Evolutionary conservation across 2,888 invertebrate species (phyloP).

Genomic region (Papilio protenor): DNA sequence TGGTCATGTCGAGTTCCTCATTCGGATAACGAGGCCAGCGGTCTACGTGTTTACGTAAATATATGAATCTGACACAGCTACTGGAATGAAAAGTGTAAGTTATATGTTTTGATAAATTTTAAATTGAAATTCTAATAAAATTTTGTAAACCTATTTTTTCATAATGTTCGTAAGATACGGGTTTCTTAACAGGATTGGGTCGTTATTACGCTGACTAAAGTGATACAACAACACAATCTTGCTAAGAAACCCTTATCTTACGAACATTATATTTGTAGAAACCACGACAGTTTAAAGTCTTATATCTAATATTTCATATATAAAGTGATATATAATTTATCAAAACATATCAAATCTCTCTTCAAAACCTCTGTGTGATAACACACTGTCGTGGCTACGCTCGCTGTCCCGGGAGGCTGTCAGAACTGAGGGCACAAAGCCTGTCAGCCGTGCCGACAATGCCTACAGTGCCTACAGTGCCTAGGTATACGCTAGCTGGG

Average conservation of each 20-base stretch:
- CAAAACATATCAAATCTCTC: constrained; percentile 46
- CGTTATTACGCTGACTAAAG: too few relatives aligned
- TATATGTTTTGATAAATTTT: constrained; percentile 57
- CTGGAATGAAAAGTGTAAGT: constrained; percentile 45
- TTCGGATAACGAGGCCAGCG: constrained; percentile 53
- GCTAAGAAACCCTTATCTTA: too few relatives aligned
- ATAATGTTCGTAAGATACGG: too few relatives aligned
- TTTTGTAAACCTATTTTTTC: not conserved
- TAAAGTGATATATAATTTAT: constrained; percentile 49
- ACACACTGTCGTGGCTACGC: constrained; percentile 52
- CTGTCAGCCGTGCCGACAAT: constrained; percentile 46
- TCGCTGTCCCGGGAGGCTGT: constrained; percentile 47
- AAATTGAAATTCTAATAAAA: constrained; percentile 25
- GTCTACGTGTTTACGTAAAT: constrained; percentile 47
- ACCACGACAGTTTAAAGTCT: too few relatives aligned
- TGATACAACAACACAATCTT: too few relatives aligned
- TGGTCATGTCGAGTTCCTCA: constrained; percentile 47
- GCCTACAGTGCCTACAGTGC: constrained; percentile 46
- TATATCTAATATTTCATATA: not conserved
- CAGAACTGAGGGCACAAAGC: constrained; percentile 51
- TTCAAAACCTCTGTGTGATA: constrained; percentile 49
- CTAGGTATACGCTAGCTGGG: constrained; percentile 58
- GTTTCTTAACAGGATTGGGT: too few relatives aligned
- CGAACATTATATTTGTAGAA: too few relatives aligned
- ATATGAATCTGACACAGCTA: constrained; percentile 40